A percentile compares a stretch with the other conserved stretches of the same genome.
Evolutionary conservation across 1,140 invertebrate genomes (phyloP).

Genomic region (Eriocheir sinensis): DNA sequence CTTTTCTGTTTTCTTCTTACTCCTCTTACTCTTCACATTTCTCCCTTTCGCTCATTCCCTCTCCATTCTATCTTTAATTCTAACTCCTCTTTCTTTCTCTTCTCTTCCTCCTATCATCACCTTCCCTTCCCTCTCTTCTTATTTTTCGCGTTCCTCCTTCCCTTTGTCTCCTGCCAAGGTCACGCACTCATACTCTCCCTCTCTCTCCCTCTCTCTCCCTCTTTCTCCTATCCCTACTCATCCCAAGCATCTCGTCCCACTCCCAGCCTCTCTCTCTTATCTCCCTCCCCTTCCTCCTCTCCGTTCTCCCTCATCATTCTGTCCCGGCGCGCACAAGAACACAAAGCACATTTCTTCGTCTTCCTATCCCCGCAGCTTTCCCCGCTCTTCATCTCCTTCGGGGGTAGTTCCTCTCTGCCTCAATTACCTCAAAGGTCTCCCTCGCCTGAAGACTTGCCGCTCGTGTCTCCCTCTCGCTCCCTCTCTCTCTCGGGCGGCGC

Average conservation of each 20-base stretch:
- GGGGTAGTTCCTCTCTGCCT: neutral
- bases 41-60: too few relatives aligned
- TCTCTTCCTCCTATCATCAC: too few relatives aligned
- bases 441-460: neutral
- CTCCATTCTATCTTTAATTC: too few relatives aligned
- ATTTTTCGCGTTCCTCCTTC: neutral
- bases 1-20: too few relatives aligned
- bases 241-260: neutral
- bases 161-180: neutral
- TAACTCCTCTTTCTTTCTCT: too few relatives aligned
- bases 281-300: neutral
- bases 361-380: neutral
- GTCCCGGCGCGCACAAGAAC: neutral
- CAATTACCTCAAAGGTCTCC: neutral
- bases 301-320: neutral
- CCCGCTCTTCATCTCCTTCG: neutral
- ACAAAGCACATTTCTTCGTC: slow-evolving; percentile 8
- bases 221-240: neutral
- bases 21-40: neutral
- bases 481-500: neutral
- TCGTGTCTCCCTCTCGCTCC: neutral
- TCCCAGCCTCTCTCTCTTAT: neutral
- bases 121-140: neutral
- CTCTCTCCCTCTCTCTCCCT: neutral
- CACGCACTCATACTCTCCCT: neutral